Conservation (phyloP, 1,140 invertebrate species). For the Pogonomyrmex barbatus region DNA sequence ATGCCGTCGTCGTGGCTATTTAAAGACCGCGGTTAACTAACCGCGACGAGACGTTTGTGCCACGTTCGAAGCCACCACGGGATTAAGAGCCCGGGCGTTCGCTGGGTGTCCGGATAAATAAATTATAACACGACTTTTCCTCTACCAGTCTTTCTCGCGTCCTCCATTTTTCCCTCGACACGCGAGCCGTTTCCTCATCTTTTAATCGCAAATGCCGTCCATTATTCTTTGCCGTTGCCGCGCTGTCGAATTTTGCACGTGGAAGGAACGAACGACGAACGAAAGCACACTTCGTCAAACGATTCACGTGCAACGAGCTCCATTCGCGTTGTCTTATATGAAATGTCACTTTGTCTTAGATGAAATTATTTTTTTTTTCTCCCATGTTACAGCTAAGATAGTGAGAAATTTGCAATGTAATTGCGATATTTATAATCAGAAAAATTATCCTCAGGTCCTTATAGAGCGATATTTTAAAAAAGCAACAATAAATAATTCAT, state of each 20-base stretch:
- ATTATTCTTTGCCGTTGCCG: not conserved
- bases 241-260: not conserved
- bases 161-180: constrained; percentile 14
- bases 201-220: not conserved
- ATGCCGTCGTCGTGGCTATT: constrained; percentile 78
- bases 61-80: constrained; percentile 18
- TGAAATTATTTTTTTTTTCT: too few species aligned
- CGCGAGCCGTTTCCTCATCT: not conserved
- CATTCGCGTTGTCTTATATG: not conserved
- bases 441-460: too few species aligned
- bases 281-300: not conserved
- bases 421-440: too few species aligned
- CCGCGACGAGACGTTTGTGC: constrained; percentile 66
- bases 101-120: constrained; percentile 47
- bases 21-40: constrained; percentile 79
- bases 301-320: not conserved
- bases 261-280: not conserved
- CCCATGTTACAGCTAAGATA: too few species aligned
- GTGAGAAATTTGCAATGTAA: too few species aligned
- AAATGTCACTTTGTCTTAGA: not conserved
- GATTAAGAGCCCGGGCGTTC: constrained; percentile 34
- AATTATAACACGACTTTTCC: constrained; percentile 45
- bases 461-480: too few species aligned
- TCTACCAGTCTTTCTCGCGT: not conserved
- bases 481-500: too few species aligned